Percentiles rank a stretch among this genome's conserved stretches.
Evolutionary conservation across 1,140 invertebrate genomes (phyloP).

Genomic region (Conus ventricosus): DNA sequence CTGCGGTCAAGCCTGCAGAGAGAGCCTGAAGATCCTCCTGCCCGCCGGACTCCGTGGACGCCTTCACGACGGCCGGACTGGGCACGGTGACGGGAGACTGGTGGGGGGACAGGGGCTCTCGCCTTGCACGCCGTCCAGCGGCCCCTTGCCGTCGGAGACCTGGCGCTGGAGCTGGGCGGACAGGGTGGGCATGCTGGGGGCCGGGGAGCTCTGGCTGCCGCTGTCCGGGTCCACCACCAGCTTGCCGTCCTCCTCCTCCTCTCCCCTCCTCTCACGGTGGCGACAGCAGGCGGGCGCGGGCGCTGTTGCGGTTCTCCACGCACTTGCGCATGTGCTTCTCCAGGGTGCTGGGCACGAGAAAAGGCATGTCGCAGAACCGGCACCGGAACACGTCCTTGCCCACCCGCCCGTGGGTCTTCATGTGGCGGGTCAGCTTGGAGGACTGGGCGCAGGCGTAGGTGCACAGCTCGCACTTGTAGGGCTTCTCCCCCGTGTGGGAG

Average conservation of each 20-base stretch:
- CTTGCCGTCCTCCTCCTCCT: slow-evolving; percentile 5
- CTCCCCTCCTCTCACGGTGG: slow-evolving; percentile 40
- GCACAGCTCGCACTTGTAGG: slow-evolving; percentile 99
- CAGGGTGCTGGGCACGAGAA: slow-evolving; percentile 98
- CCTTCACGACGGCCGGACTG: no score
- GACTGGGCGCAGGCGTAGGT: slow-evolving; percentile 99
- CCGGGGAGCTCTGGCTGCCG: slow-evolving; percentile 32
- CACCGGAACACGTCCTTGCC: slow-evolving; percentile 98
- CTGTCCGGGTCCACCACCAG: slow-evolving; percentile 22
- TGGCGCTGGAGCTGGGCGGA: neutral
- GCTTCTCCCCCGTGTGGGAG: slow-evolving; percentile 98
- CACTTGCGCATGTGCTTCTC: slow-evolving; percentile 99
- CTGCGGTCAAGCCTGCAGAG: no score
- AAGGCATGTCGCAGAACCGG: slow-evolving; percentile 99
- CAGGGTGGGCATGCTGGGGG: slow-evolving; percentile 18
- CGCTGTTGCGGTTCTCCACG: slow-evolving; percentile 89
- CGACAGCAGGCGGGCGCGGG: slow-evolving; percentile 53
- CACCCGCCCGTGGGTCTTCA: slow-evolving; percentile 99
- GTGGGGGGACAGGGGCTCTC: neutral
- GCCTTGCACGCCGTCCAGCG: neutral
- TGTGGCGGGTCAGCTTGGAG: slow-evolving; percentile 98
- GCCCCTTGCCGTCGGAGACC: neutral
- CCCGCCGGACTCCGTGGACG: no score
- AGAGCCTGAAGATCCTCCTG: no score
- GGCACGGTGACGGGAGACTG: neutral